phyloP scores from a whole-genome alignment of 2,797 vertebrate genomes.

The Poecilia picta region DNA sequence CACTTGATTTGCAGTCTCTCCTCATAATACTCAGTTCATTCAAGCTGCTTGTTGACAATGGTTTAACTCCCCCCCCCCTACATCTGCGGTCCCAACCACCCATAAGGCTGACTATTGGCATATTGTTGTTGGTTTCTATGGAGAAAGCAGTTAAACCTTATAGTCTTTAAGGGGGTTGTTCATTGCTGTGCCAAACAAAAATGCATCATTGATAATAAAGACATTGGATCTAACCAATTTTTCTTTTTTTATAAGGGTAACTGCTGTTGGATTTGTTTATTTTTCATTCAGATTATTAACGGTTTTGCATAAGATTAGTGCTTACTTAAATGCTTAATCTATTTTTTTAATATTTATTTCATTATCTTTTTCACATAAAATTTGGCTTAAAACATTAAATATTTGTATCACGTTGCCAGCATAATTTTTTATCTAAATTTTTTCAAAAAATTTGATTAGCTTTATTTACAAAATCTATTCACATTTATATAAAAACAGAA shows the following conservation, averaged over 20 bases:
- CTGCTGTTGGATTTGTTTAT: neutral
- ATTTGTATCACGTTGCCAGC: neutral
- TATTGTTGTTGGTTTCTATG: conserved; percentile 72
- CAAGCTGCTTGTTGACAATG: conserved; percentile 54
- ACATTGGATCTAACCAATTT: neutral
- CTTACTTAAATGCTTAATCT: neutral
- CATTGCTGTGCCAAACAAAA: conserved; percentile 11
- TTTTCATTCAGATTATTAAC: neutral
- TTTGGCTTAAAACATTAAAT: neutral
- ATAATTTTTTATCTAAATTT: neutral
- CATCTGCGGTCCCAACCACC: conserved; percentile 42
- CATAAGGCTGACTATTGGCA: conserved; percentile 56
- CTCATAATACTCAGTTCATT: conserved; percentile 63
- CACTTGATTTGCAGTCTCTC: conserved; percentile 71
- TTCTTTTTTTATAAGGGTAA: neutral
- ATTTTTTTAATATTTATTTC: neutral
- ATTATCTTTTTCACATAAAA: neutral
- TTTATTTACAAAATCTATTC: neutral
- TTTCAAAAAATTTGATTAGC: neutral
- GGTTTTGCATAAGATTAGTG: neutral
- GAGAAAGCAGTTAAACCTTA: conserved; percentile 57
- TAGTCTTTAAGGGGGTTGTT: conserved; percentile 41
- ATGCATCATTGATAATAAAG: neutral
- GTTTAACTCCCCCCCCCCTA: conserved; percentile 38
- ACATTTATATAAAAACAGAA: neutral